Evolutionary conservation across 2,797 vertebrate species (phyloP).

Genomic region (Pseudocheirus occidentalis): DNA sequence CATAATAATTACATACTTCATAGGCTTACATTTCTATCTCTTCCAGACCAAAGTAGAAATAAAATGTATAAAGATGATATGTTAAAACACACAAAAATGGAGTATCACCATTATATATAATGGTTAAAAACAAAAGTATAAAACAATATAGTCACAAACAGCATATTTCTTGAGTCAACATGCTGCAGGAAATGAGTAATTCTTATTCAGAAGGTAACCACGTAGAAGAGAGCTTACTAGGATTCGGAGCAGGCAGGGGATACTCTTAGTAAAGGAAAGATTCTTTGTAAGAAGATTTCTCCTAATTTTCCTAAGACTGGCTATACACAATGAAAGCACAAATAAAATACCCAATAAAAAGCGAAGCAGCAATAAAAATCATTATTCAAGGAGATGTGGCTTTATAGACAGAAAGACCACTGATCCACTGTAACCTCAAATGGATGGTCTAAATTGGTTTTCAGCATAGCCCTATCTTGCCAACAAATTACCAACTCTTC

Average conservation of each 20-base stretch:
- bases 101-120: not conserved
- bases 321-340: not conserved
- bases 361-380: not conserved
- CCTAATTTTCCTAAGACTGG: not conserved
- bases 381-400: not conserved
- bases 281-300: not conserved
- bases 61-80: constrained; percentile 38
- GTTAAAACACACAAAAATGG: constrained; percentile 39
- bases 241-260: not conserved
- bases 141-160: not conserved
- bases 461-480: not conserved
- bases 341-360: constrained; percentile 9
- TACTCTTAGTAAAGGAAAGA: constrained; percentile 29
- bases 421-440: not conserved
- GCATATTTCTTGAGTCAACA: not conserved
- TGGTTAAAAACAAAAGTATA: not conserved
- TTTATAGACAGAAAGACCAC: not conserved
- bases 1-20: constrained; percentile 23
- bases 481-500: not conserved
- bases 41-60: constrained; percentile 27
- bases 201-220: constrained; percentile 37
- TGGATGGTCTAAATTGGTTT: not conserved
- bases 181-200: not conserved
- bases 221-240: constrained; percentile 21
- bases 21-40: constrained; percentile 37